Conservation (phyloP, 2,888 invertebrate species). For the Sussaba pulchella region DNA sequence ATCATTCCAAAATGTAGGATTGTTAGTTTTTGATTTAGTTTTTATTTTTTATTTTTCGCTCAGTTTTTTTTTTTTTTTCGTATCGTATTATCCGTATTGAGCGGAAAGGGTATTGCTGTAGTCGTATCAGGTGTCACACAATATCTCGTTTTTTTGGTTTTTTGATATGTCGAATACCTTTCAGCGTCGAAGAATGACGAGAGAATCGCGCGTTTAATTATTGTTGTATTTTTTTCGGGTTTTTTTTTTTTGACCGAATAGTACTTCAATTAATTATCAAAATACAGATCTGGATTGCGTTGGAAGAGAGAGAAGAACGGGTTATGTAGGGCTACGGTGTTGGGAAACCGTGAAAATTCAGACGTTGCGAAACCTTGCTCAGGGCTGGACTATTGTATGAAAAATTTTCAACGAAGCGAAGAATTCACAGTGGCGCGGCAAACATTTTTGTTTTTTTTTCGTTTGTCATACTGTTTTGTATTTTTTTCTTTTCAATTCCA, state of each 20-base stretch:
- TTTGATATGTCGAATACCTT: slow-evolving; percentile 62
- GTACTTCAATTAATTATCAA: slow-evolving; percentile 69
- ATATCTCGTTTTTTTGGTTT: slow-evolving; percentile 55
- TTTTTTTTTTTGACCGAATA: slow-evolving; percentile 45
- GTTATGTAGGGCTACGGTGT: slow-evolving; percentile 13
- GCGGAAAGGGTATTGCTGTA: slow-evolving; percentile 81
- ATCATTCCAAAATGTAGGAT: slow-evolving; percentile 47
- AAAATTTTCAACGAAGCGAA: slow-evolving; percentile 36
- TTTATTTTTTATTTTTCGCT: slow-evolving; percentile 39
- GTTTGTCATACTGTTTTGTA: background rate
- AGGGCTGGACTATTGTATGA: slow-evolving; percentile 72
- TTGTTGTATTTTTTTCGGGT: slow-evolving; percentile 60
- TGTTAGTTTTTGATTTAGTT: background rate
- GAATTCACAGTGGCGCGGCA: slow-evolving; percentile 67
- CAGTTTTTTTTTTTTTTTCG: slow-evolving; percentile 43
- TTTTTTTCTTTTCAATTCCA: slow-evolving; percentile 61
- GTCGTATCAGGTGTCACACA: slow-evolving; percentile 80
- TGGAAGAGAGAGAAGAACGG: slow-evolving; percentile 43
- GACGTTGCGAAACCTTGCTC: slow-evolving; percentile 48
- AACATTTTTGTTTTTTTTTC: slow-evolving; percentile 67
- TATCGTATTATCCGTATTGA: slow-evolving; percentile 78
- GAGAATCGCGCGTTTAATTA: slow-evolving; percentile 32
- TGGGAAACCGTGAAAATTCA: slow-evolving; percentile 36
- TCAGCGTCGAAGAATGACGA: slow-evolving; percentile 28
- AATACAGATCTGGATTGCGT: slow-evolving; percentile 69